Conservation (phyloP, 2,888 invertebrate genomes). For the Andrena camellia region DNA sequence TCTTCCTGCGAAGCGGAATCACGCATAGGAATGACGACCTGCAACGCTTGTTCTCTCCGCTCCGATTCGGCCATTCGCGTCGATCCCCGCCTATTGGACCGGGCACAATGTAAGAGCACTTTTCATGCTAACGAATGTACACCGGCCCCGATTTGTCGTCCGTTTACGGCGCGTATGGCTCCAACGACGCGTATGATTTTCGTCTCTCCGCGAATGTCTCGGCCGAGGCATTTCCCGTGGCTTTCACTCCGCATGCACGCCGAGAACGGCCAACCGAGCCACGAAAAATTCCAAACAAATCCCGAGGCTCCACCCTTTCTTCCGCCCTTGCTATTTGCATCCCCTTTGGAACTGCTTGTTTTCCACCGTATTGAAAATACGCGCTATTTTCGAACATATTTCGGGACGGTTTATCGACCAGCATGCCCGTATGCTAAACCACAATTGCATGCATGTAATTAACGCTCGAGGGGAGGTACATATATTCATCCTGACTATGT, state of each 20-base stretch:
- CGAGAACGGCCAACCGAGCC: slow-evolving; percentile 8
- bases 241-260: neutral
- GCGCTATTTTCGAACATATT: slow-evolving; percentile 18
- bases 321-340: neutral
- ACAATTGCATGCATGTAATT: slow-evolving; percentile 32
- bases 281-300: slow-evolving; percentile 13
- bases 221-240: neutral
- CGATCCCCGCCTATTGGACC: slow-evolving; percentile 53
- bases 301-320: neutral
- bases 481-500: slow-evolving; percentile 20
- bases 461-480: neutral
- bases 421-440: neutral
- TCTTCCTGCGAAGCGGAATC: slow-evolving; percentile 54
- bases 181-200: slow-evolving; percentile 28
- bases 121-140: slow-evolving; percentile 65
- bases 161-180: slow-evolving; percentile 22
- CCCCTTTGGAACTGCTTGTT: neutral
- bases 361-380: slow-evolving; percentile 1
- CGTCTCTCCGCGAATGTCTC: slow-evolving; percentile 36
- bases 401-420: slow-evolving; percentile 17
- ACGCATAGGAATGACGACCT: slow-evolving; percentile 66
- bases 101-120: slow-evolving; percentile 65
- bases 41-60: slow-evolving; percentile 56
- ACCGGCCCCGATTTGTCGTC: slow-evolving; percentile 49
- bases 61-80: slow-evolving; percentile 67